Conservation (phyloP, 1,140 invertebrate genomes). For the Ctenoplectra terminalis region DNA sequence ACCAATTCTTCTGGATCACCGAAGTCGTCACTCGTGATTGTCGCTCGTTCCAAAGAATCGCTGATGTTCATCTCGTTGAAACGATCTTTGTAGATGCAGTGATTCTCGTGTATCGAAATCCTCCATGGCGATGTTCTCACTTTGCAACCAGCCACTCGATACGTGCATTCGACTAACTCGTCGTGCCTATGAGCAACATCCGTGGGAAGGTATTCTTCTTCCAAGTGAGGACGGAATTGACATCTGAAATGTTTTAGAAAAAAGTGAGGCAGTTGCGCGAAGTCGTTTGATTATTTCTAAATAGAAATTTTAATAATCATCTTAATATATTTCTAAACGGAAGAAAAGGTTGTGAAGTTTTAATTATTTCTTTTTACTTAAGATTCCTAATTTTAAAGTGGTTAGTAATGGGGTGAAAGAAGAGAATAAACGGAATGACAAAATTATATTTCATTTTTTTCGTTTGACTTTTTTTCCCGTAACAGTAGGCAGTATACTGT, state of each 20-base stretch:
- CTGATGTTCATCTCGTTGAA: conserved; percentile 39
- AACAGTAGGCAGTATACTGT: no score
- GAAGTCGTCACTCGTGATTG: conserved; percentile 27
- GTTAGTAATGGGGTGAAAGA: no score
- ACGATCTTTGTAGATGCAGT: conserved; percentile 72
- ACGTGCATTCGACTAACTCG: conserved; percentile 68
- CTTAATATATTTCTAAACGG: no score
- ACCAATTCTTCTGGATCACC: conserved; percentile 65
- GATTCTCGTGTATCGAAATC: conserved; percentile 69
- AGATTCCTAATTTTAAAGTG: no score
- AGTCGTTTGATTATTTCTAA: no score
- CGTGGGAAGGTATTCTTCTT: conserved; percentile 71
- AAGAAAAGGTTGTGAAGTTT: no score
- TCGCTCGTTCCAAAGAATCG: conserved; percentile 22
- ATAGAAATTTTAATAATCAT: no score
- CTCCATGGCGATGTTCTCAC: conserved; percentile 70
- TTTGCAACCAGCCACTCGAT: conserved; percentile 69
- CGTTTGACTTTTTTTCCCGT: no score
- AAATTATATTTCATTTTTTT: no score
- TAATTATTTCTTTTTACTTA: no score
- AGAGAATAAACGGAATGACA: no score
- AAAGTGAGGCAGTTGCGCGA: background rate
- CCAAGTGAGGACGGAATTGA: conserved; percentile 75
- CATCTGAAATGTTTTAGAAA: conserved; percentile 61
- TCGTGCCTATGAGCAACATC: conserved; percentile 60